Percentiles rank a stretch among this genome's conserved stretches.
These are phyloP conservation scores for Leuciscus waleckii DNA, from an alignment of 2,797 vertebrate species.

Conservation along the genomic window DNA sequence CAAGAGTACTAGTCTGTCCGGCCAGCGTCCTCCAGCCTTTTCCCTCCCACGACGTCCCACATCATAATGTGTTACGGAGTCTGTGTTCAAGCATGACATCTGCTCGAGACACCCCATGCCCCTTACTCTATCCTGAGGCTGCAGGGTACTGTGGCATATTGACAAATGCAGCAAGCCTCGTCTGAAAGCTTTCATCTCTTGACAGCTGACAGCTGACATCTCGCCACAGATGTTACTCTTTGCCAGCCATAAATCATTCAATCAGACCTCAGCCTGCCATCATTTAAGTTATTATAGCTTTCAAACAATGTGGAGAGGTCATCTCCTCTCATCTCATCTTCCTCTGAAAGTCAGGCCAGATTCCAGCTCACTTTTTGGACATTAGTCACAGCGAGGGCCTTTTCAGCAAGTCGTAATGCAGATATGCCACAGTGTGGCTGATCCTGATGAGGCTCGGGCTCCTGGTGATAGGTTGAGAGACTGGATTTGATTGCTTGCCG, in stretches of 20 bases:
- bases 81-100: constrained; percentile 71
- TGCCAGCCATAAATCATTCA: constrained; percentile 74
- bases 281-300: constrained; percentile 64
- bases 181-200: constrained; percentile 72
- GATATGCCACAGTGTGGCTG: constrained; percentile 73
- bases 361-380: constrained; percentile 66
- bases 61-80: constrained; percentile 62
- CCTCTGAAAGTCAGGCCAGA: constrained; percentile 54
- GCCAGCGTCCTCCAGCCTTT: constrained; percentile 23
- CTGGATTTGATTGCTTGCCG: constrained; percentile 75
- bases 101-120: constrained; percentile 68
- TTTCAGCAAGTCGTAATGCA: constrained; percentile 68
- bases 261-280: constrained; percentile 61
- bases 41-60: constrained; percentile 5
- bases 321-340: constrained; percentile 31
- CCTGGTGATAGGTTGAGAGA: constrained; percentile 70
- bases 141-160: constrained; percentile 63
- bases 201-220: constrained; percentile 74
- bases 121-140: constrained; percentile 67
- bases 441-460: constrained; percentile 78
- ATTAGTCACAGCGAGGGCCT: constrained; percentile 69
- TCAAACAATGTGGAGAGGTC: constrained; percentile 58
- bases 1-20: constrained; percentile 28
- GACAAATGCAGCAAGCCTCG: constrained; percentile 66
- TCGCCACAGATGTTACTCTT: constrained; percentile 72